Percentiles rank a stretch among this genome's conserved stretches.
Evolutionary conservation across 2,113 vertebrate species (phyloP).

Genomic region (Aegotheles bennettii): DNA sequence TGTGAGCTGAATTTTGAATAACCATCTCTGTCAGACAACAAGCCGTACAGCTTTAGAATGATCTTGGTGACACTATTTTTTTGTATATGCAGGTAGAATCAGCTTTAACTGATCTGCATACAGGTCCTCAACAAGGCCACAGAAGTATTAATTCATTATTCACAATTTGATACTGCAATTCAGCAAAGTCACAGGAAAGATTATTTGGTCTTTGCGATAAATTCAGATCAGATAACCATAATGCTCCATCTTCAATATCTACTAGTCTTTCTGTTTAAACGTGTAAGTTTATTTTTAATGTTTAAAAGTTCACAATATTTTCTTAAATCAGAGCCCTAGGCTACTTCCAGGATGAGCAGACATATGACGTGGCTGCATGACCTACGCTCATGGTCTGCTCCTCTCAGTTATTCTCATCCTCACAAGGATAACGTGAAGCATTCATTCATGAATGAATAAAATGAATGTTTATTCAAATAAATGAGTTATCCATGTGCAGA

Average conservation of each 20-base stretch:
- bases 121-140: background rate
- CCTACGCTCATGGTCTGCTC: background rate
- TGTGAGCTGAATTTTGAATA: background rate
- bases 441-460: background rate
- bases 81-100: background rate
- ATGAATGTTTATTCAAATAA: background rate
- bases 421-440: background rate
- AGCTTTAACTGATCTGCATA: background rate
- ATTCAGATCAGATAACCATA: background rate
- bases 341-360: background rate
- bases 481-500: background rate
- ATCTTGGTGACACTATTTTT: background rate
- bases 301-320: background rate
- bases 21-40: background rate
- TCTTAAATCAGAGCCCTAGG: background rate
- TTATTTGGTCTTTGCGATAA: background rate
- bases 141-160: background rate
- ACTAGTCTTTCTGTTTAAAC: background rate
- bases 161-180: background rate
- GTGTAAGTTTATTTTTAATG: background rate
- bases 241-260: background rate
- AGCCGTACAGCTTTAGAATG: background rate
- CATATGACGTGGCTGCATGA: accelerated
- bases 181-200: background rate
- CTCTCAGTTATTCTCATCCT: background rate